Evolutionary conservation across 2,888 invertebrate species (phyloP), one percentile per base, ranked within the genome.

Genomic region (Stenolophus ochropezus): DNA sequence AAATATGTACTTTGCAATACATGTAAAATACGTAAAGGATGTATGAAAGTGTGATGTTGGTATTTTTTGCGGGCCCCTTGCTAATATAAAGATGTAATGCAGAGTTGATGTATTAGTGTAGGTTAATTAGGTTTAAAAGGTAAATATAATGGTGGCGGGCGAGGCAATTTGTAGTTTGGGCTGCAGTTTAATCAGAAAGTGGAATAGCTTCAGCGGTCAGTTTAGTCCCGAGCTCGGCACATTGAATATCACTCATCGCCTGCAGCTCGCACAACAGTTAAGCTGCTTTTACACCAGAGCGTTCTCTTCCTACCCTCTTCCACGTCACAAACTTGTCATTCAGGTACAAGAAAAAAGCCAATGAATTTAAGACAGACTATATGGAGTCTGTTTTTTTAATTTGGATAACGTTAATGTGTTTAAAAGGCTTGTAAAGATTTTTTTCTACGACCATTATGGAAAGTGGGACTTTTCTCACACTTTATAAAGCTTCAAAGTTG

Each of bases 161-260:
- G 18, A 69, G 18, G 65, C 65, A 69, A 69, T 69, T 69, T 69
- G 65, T 69, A 69, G 65, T 69, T 69, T 33, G 33, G 65, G 65
- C 65, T 69, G 65, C 65, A 69, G 65, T 69, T 69, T 69, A 69
- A 69, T 69, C 65, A 69, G 65, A 69, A 69, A 69, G 65, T 33
- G 65, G 33, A 69, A 69, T 69, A 69, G 65, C 65, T 69, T 69
- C 27, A 69, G 65, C 65, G 65, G 65, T 69, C 65, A 69, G 65
- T 69, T 69, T 27, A 16, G 61, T 61, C 61, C 42, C 16, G 27
- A 14, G 33, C 33, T 33, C 27, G 42, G 11, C 47, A 47, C 73
- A 73, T 73, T 73, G 73, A 73, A 73, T 73, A 73, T 73, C 49
- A 73, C 73, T 73, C 73, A 73, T 73, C 73, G 73, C 73, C 73